A percentile compares a stretch with the other conserved stretches of the same genome.
Conservation (phyloP, 2,888 invertebrate species). For the Norana najaformis region DNA sequence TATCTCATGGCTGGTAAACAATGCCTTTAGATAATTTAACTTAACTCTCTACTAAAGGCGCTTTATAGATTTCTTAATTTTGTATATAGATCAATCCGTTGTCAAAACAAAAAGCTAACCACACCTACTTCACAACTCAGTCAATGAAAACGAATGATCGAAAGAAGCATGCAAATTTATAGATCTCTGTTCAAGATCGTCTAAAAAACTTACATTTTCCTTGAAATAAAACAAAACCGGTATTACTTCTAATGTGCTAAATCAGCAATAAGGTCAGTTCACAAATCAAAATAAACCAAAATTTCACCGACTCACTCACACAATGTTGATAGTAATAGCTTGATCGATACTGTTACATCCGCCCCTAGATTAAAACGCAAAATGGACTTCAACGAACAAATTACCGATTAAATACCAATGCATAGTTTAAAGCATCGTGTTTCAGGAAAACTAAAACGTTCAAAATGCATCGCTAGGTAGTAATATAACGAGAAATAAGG, state of each 20-base stretch:
- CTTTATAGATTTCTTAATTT: not conserved
- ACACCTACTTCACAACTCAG: not conserved
- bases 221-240: not conserved
- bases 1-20: too few relatives aligned
- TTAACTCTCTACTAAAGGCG: too few relatives aligned
- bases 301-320: not conserved
- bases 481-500: not conserved
- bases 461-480: too few relatives aligned
- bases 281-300: not conserved
- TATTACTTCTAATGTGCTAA: not conserved
- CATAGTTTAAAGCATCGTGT: not conserved
- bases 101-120: not conserved
- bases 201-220: not conserved
- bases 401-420: not conserved
- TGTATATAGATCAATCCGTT: not conserved
- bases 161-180: not conserved
- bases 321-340: too few relatives aligned
- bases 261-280: not conserved
- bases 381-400: not conserved
- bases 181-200: not conserved
- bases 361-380: not conserved
- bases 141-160: not conserved
- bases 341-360: too few relatives aligned
- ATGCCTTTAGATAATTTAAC: too few relatives aligned
- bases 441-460: not conserved